Base-by-base conservation (phyloP, 1,140 invertebrate species). In the Bombus confusus region DNA sequence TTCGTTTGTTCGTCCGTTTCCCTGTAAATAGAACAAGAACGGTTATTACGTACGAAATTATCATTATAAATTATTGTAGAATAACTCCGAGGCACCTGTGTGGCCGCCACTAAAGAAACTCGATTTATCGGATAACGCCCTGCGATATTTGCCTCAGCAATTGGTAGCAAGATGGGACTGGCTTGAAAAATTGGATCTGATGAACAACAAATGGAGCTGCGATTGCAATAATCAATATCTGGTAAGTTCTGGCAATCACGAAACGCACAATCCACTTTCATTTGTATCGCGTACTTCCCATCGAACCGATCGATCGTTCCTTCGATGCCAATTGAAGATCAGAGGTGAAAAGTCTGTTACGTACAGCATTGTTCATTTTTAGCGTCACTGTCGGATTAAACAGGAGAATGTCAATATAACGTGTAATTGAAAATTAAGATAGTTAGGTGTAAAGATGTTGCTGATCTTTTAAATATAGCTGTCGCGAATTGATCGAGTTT, bases 161-260 rank as follows among this genome's bases (percentile, higher is more conserved):
- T 92, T 97, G 5, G 82, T 98, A 0, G 94, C 94, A 39, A 95
- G 96, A 81, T 98, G 97, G 97, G 96, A 97, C 87, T 93, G 95
- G 37, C 91, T 98, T 22, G 93, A 96, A 37, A 94, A 95, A 76
- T 90, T 98, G 57, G 96, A 97, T 88, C 94, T 98, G 28, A 95
- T 95, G 62, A 96, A 96, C 76, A 98, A 98, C 92, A 96, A 97
- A 2, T 98, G 96, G 97, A 94, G 95, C 47, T 98, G 97, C 91
- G 97, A 98, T 93, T 97, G 96, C 88, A 95, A 96, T 69, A 98
- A 97, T 87, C 96, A 97, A 91, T 97, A 97, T 96, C 95, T 98
- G 93, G 96, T 98, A 91, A 94, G 92, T 93, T 89, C 34, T 81
- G 72, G 72, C 57, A 81, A 86, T 90, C 78, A 52, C 78, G 80